Conservation (phyloP, 2,888 invertebrate species). For the Ecdyonurus torrentis region DNA sequence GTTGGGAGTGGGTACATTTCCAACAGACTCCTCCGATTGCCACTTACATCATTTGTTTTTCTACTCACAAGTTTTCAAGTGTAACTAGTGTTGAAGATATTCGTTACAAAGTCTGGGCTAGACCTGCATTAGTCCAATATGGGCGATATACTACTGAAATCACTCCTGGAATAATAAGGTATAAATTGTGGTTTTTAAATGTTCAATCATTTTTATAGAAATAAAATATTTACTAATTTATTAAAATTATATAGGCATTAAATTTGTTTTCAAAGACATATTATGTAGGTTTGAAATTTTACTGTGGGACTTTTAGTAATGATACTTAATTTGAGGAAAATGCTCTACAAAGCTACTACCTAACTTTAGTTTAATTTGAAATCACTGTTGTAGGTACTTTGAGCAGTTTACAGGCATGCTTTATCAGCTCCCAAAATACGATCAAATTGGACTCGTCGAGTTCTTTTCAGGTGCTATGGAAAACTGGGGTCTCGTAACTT, state of each 20-base stretch:
- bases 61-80: neutral
- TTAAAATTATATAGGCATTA: no score
- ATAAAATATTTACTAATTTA: no score
- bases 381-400: neutral
- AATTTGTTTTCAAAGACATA: no score
- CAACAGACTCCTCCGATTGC: neutral
- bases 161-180: no score
- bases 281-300: no score
- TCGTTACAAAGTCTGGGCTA: neutral
- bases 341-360: no score
- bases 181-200: no score
- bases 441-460: slow-evolving; percentile 86
- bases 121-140: no score
- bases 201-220: no score
- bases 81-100: neutral
- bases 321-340: neutral
- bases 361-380: no score
- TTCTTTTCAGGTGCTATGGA: slow-evolving; percentile 83
- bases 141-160: no score
- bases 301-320: neutral
- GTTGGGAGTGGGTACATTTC: neutral
- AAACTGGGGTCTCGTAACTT: slow-evolving; percentile 70
- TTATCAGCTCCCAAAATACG: slow-evolving; percentile 66
- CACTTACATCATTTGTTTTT: neutral
- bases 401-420: slow-evolving; percentile 43